Percentiles rank a stretch among this genome's conserved stretches.
Evolutionary conservation across 2,888 invertebrate species (phyloP).

Genomic region (Dendrolimus pini): DNA sequence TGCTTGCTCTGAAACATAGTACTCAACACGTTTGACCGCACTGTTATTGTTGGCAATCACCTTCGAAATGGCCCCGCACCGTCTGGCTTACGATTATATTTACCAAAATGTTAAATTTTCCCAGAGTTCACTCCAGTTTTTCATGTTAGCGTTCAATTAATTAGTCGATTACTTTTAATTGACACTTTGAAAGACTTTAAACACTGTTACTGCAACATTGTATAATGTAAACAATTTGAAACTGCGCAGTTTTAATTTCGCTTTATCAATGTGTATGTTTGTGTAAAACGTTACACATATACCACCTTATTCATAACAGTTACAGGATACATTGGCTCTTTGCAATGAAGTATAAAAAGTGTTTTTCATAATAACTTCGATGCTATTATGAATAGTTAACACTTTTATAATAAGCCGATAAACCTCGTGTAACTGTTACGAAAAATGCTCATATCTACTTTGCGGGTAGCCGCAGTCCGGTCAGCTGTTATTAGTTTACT

Average conservation of each 20-base stretch:
- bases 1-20: constrained; percentile 10
- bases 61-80: constrained; percentile 16
- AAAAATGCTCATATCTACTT: no score
- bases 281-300: no score
- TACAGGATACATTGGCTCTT: no score
- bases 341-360: no score
- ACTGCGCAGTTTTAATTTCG: not conserved
- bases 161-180: not conserved
- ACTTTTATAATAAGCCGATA: no score
- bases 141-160: not conserved
- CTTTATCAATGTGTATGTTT: no score
- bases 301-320: no score
- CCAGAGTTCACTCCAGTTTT: not conserved
- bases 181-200: not conserved
- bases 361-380: no score
- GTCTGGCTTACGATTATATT: constrained; percentile 16
- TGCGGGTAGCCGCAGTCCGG: no score
- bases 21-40: constrained; percentile 12
- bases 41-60: constrained; percentile 21
- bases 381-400: no score
- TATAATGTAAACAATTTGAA: not conserved
- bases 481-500: no score
- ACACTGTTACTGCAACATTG: not conserved
- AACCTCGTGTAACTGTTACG: no score
- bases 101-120: not conserved